Conservation (phyloP, 1,140 invertebrate species). For the Heliconius eleuchia region DNA sequence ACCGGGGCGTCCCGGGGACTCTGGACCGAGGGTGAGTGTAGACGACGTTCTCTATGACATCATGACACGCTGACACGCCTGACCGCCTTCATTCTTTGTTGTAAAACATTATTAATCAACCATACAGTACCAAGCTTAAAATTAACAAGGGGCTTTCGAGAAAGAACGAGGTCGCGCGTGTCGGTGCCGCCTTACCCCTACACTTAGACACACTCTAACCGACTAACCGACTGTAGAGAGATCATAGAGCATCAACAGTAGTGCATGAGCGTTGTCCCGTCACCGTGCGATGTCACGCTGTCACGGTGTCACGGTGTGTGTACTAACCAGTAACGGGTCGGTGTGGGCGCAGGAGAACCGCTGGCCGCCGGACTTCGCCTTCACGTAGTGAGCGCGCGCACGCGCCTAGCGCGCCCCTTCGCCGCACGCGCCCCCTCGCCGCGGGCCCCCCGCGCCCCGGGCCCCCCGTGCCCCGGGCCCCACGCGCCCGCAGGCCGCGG, state of each 20-base stretch:
- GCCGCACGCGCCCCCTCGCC: not conserved
- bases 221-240: slow-evolving; percentile 23
- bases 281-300: not conserved
- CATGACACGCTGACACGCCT: not conserved
- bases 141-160: not conserved
- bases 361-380: slow-evolving; percentile 68
- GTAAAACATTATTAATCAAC: not conserved
- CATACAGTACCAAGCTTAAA: not conserved
- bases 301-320: not conserved
- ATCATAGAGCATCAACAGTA: not conserved
- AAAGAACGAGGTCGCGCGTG: not conserved
- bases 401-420: not conserved
- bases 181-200: not conserved
- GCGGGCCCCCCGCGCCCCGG: too few relatives aligned
- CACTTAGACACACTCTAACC: slow-evolving; percentile 26
- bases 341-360: slow-evolving; percentile 68
- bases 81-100: not conserved
- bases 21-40: slow-evolving; percentile 86
- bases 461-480: slow-evolving; percentile 21
- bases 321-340: slow-evolving; percentile 50
- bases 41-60: not conserved
- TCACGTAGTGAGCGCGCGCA: slow-evolving; percentile 57
- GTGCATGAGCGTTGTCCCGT: slow-evolving; percentile 2
- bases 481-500: not conserved
- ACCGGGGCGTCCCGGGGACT: slow-evolving; percentile 87